Evolutionary conservation across 2,113 vertebrate species (phyloP).

Genomic region (Narcine bancroftii): DNA sequence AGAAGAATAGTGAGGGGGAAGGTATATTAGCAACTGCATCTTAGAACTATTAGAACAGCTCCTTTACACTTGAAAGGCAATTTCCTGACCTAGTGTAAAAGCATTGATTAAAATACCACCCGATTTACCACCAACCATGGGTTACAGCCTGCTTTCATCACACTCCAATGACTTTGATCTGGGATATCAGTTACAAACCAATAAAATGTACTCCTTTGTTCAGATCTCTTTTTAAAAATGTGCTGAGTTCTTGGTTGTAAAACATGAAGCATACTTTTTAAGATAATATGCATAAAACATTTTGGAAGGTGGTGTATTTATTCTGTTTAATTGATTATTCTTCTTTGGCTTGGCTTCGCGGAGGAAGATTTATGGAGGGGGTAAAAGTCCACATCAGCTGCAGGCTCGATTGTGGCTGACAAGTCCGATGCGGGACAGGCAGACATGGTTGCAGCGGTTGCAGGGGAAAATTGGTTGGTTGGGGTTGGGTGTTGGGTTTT

Average conservation of each 20-base stretch:
- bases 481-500: too few species aligned
- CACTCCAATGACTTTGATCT: background rate
- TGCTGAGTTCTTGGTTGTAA: background rate
- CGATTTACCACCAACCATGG: background rate
- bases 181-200: background rate
- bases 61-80: background rate
- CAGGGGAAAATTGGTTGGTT: too few species aligned
- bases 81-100: background rate
- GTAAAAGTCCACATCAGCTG: too few species aligned
- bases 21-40: background rate
- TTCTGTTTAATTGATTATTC: background rate
- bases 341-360: too few species aligned
- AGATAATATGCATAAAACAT: background rate
- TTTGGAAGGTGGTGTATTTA: background rate
- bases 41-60: background rate
- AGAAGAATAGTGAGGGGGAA: background rate
- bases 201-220: background rate
- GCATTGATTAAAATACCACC: background rate
- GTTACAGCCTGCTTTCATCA: background rate
- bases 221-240: background rate
- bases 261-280: background rate
- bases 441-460: too few species aligned
- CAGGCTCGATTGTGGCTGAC: too few species aligned
- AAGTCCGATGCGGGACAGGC: too few species aligned
- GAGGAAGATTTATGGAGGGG: too few species aligned